A percentile compares a stretch with the other conserved stretches of the same genome.
Evolutionary conservation across 2,888 invertebrate species (phyloP).

Genomic region (Idaea biselata): DNA sequence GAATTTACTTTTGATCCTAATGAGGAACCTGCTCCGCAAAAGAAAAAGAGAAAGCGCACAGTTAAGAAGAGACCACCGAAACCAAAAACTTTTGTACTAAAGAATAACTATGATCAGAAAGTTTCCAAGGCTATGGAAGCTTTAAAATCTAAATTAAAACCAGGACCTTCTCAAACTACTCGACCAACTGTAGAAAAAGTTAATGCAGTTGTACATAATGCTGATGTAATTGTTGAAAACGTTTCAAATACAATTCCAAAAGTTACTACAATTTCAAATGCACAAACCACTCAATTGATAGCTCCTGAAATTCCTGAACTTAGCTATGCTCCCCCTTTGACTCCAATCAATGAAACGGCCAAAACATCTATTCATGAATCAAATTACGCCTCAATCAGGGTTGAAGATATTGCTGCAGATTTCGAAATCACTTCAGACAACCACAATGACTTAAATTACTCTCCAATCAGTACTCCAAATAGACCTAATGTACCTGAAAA

Average conservation of each 20-base stretch:
- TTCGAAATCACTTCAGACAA: constrained; percentile 45
- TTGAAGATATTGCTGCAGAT: constrained; percentile 68
- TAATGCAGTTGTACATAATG: neutral
- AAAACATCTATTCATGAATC: constrained; percentile 26
- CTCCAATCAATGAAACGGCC: constrained; percentile 18
- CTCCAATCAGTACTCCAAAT: constrained; percentile 59
- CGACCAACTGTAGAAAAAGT: neutral
- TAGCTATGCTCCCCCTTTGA: constrained; percentile 13
- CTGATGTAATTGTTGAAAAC: too few relatives aligned
- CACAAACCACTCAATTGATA: constrained; percentile 1
- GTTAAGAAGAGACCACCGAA: constrained; percentile 49
- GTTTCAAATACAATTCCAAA: neutral
- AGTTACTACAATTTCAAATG: neutral
- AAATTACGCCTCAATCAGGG: constrained; percentile 52
- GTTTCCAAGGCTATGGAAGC: constrained; percentile 56
- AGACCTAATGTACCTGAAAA: constrained; percentile 26
- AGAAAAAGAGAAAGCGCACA: constrained; percentile 61
- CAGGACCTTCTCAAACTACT: constrained; percentile 19
- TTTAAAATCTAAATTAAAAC: constrained; percentile 47
- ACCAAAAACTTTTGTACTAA: constrained; percentile 45
- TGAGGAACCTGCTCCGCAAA: constrained; percentile 65
- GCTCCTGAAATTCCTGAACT: constrained; percentile 1
- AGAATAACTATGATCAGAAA: constrained; percentile 63
- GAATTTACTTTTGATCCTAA: constrained; percentile 74
- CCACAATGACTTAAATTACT: constrained; percentile 58